Percentiles rank a stretch among this genome's conserved stretches.
Conservation (phyloP, 2,113 vertebrate genomes). For the Sander lucioperca region DNA sequence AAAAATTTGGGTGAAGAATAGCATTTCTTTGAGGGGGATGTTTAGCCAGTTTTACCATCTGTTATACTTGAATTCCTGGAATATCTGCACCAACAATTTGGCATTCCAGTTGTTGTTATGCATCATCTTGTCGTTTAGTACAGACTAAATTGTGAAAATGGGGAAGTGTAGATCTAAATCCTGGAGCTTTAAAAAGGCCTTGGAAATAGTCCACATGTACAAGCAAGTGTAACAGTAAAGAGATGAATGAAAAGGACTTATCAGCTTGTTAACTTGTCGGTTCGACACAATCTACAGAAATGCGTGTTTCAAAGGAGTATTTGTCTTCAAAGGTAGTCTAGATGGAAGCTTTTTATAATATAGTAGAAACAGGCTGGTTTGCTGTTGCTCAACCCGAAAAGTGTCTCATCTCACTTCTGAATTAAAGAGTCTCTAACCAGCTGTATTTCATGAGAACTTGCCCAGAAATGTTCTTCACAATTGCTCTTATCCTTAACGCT, state of each 20-base stretch:
- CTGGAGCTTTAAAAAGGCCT: background rate
- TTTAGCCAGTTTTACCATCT: slow-evolving; percentile 46
- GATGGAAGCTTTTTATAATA: background rate
- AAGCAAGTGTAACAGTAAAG: slow-evolving; percentile 1
- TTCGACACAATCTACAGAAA: slow-evolving; percentile 17
- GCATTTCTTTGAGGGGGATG: slow-evolving; percentile 8
- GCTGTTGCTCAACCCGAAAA: slow-evolving; percentile 9
- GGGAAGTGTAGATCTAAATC: background rate
- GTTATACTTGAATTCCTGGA: slow-evolving; percentile 59
- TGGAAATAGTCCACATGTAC: slow-evolving; percentile 22
- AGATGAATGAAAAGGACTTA: background rate
- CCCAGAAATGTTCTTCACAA: slow-evolving; percentile 14
- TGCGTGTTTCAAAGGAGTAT: background rate
- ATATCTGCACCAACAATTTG: slow-evolving; percentile 58
- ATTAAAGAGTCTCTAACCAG: slow-evolving; percentile 16
- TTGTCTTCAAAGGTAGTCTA: background rate
- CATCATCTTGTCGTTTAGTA: slow-evolving; percentile 45
- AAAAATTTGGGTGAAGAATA: slow-evolving; percentile 4
- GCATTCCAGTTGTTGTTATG: slow-evolving; percentile 69
- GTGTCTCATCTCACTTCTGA: background rate
- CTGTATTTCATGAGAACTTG: slow-evolving; percentile 23
- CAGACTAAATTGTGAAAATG: slow-evolving; percentile 29
- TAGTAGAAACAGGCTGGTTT: background rate
- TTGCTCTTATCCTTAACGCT: slow-evolving; percentile 7
- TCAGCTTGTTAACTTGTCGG: background rate